Evolutionary conservation across 1,140 invertebrate species (phyloP).

Genomic region (Maniola jurtina): DNA sequence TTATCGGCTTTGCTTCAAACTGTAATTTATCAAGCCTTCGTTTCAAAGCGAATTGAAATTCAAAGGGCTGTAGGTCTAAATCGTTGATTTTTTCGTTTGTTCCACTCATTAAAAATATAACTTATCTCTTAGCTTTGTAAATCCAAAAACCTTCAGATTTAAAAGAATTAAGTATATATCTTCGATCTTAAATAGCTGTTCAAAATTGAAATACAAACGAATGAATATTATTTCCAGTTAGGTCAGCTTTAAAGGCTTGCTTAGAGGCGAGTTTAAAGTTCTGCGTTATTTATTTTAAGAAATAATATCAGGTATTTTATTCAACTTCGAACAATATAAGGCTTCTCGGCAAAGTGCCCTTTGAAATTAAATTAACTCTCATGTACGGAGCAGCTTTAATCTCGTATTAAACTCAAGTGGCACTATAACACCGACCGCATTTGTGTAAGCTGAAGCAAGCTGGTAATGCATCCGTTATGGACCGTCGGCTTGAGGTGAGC

Average conservation of each 20-base stretch:
- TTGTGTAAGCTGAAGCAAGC: conserved; percentile 37
- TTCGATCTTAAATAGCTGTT: too few relatives aligned
- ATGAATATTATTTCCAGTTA: too few relatives aligned
- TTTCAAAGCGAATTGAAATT: background rate
- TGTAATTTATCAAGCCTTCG: background rate
- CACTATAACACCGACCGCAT: conserved; percentile 43
- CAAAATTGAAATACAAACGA: too few relatives aligned
- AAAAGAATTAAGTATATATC: too few relatives aligned
- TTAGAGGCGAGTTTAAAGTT: background rate
- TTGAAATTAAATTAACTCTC: conserved; percentile 35
- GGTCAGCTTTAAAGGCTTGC: background rate
- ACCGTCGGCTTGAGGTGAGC: conserved; percentile 38
- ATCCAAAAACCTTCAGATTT: too few relatives aligned
- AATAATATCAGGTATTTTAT: background rate
- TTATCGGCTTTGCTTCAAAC: conserved; percentile 1
- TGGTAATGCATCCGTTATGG: conserved; percentile 43
- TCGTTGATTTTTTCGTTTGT: background rate
- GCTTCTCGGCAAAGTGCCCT: conserved; percentile 9
- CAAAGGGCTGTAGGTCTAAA: background rate
- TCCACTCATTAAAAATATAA: too few relatives aligned
- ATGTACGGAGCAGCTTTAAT: conserved; percentile 30
- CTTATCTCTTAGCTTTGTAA: too few relatives aligned
- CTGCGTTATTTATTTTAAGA: background rate
- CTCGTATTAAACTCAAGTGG: conserved; percentile 40
- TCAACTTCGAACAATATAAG: conserved; percentile 1